phyloP scores from a whole-genome alignment of 2,797 vertebrate genomes.

The Lacerta viridis region DNA sequence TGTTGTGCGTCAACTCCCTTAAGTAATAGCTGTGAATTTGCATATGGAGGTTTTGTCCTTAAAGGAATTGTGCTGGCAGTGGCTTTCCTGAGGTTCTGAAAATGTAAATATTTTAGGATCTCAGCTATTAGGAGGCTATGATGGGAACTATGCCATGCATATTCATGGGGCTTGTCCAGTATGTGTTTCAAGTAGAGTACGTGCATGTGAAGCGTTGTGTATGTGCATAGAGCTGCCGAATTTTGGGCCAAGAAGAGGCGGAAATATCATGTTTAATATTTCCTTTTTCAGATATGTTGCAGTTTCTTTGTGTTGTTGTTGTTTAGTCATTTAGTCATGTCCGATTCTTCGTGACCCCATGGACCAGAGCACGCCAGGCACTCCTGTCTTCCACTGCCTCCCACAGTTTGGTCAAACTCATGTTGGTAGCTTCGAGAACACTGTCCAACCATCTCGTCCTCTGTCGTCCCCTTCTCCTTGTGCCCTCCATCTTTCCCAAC shows the following conservation, averaged over 20 bases:
- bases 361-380: no score
- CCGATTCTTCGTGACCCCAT: no score
- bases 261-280: neutral
- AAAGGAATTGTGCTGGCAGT: neutral
- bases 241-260: neutral
- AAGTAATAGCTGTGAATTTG: conserved; percentile 54
- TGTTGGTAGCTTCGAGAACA: no score
- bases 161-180: neutral
- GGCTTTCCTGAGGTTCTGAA: neutral
- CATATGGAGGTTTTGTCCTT: neutral
- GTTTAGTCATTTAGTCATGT: no score
- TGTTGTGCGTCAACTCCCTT: conserved; percentile 47
- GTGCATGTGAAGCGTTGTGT: no score
- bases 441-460: no score
- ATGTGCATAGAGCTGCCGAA: neutral
- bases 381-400: no score
- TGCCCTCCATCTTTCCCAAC: no score
- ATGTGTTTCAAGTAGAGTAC: neutral
- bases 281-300: neutral
- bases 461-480: no score
- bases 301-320: no score
- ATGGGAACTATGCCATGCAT: neutral
- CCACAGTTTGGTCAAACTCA: no score
- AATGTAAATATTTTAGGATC: neutral
- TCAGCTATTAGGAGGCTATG: neutral